Evolutionary conservation across 1,140 invertebrate genomes (phyloP).

Genomic region (Drosophila ambigua): DNA sequence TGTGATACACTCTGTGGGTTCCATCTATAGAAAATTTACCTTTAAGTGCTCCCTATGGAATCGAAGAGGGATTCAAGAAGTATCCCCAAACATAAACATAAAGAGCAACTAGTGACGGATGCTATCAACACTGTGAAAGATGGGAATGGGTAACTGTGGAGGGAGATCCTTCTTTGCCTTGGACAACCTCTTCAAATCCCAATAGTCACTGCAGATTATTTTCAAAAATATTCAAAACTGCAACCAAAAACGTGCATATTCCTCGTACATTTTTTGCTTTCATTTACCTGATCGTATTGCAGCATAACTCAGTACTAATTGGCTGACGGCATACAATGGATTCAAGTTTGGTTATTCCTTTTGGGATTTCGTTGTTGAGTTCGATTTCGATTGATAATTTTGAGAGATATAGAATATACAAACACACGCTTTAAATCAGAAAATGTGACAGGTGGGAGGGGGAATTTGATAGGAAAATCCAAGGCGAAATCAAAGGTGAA

Average conservation of each 20-base stretch:
- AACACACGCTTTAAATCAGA: neutral
- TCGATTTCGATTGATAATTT: constrained; percentile 38
- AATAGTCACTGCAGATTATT: too few relatives aligned
- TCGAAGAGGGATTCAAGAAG: too few relatives aligned
- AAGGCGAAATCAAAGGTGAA: too few relatives aligned
- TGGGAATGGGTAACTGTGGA: too few relatives aligned
- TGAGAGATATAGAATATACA: constrained; percentile 30
- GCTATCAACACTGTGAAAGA: neutral
- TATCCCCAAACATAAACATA: too few relatives aligned
- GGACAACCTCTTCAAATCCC: too few relatives aligned
- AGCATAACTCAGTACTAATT: constrained; percentile 46
- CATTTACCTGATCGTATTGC: constrained; percentile 67
- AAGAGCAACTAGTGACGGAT: neutral
- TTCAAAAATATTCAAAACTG: neutral
- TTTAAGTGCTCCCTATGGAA: too few relatives aligned
- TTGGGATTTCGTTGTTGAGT: constrained; percentile 15
- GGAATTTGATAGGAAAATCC: neutral
- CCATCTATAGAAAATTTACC: too few relatives aligned
- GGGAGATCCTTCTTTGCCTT: too few relatives aligned
- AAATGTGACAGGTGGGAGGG: too few relatives aligned
- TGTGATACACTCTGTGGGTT: too few relatives aligned
- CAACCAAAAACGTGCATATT: neutral
- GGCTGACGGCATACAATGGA: constrained; percentile 17
- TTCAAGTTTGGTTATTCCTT: constrained; percentile 22
- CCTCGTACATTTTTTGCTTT: constrained; percentile 5